Evolutionary conservation across 2,888 invertebrate genomes (phyloP).

Genomic region (Xestia xanthographa): DNA sequence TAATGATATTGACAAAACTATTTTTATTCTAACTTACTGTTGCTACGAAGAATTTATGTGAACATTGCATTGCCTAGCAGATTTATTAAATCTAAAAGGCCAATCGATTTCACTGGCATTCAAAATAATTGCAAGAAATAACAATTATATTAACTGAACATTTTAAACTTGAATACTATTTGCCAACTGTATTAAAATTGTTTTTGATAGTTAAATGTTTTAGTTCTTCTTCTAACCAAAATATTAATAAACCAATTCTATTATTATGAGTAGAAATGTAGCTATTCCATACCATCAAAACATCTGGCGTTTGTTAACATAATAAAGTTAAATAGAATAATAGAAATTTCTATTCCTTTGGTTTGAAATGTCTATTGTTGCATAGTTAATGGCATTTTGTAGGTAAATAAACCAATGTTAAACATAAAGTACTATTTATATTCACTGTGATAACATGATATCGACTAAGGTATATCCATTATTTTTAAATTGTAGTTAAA

Average conservation of each 20-base stretch:
- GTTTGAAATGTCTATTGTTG: constrained; percentile 4
- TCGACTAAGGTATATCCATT: not conserved
- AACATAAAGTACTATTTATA: constrained; percentile 8
- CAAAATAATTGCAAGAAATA: constrained; percentile 14
- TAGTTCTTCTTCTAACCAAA: not conserved
- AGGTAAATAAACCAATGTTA: constrained; percentile 21
- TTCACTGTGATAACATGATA: not conserved
- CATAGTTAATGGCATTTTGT: constrained; percentile 21
- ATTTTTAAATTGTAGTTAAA: not conserved
- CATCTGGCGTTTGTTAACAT: constrained; percentile 42
- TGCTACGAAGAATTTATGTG: not conserved
- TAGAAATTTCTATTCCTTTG: constrained; percentile 19
- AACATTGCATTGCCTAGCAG: not conserved
- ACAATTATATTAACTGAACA: not conserved
- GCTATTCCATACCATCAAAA: constrained; percentile 20
- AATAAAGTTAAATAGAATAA: constrained; percentile 30
- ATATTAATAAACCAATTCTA: not conserved
- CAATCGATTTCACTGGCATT: not conserved
- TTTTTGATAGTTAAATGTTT: not conserved
- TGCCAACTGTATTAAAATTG: not conserved
- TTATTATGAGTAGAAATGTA: constrained; percentile 16
- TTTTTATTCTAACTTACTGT: not conserved
- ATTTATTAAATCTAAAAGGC: not conserved
- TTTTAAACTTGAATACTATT: not conserved
- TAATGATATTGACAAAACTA: constrained; percentile 14